Percentiles rank a stretch among this genome's conserved stretches.
Conservation (phyloP, 2,888 invertebrate species). For the Endotricha flammealis region DNA sequence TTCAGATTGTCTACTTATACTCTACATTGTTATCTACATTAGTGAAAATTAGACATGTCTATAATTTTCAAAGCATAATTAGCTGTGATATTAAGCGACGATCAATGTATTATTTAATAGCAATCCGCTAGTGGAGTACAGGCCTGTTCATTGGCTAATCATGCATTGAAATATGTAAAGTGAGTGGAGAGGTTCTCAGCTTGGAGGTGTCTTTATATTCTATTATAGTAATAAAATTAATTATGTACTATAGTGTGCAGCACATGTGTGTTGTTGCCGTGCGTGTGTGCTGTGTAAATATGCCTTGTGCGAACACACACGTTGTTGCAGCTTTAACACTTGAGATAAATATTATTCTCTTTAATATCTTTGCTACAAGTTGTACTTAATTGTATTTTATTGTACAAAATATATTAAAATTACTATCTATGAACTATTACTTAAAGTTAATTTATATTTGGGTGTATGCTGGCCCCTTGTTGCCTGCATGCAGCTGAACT, state of each 20-base stretch:
- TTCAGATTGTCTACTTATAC: conserved; percentile 78
- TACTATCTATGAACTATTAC: conserved; percentile 76
- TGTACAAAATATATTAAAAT: conserved; percentile 84
- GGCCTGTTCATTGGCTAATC: conserved; percentile 78
- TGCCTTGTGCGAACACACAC: conserved; percentile 77
- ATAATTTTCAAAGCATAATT: conserved; percentile 79
- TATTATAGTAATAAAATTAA: conserved; percentile 73
- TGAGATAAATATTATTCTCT: conserved; percentile 78
- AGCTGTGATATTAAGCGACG: conserved; percentile 78
- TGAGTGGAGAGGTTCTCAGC: conserved; percentile 70
- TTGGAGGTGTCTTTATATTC: conserved; percentile 77
- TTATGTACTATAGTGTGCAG: conserved; percentile 76
- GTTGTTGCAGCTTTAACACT: conserved; percentile 76
- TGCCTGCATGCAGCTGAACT: conserved; percentile 75
- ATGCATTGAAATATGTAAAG: conserved; percentile 77
- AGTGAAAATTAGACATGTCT: conserved; percentile 78
- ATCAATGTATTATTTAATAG: conserved; percentile 78
- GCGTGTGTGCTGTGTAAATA: conserved; percentile 78
- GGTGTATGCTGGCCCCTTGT: conserved; percentile 72
- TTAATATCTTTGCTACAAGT: conserved; percentile 83
- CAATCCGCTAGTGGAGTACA: conserved; percentile 71
- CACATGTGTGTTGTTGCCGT: conserved; percentile 70
- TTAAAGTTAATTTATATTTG: conserved; percentile 73
- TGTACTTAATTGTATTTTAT: conserved; percentile 83
- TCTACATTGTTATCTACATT: conserved; percentile 78